Evolutionary conservation across 2,888 invertebrate species (phyloP).

Genomic region (Leptogaster cylindrica): DNA sequence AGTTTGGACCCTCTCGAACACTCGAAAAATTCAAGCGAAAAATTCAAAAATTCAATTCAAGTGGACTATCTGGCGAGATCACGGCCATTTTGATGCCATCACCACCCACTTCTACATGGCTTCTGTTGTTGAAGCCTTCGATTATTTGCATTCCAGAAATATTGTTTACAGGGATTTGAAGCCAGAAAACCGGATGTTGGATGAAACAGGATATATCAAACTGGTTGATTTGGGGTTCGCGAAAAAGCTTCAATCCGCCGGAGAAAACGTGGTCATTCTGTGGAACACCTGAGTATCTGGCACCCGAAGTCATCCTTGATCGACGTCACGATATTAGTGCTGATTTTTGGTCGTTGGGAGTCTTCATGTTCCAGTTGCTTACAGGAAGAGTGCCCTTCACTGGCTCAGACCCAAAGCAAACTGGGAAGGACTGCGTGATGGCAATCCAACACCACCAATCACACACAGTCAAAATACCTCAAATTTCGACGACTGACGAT

Average conservation of each 20-base stretch:
- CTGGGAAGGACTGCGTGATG: slow-evolving; percentile 92
- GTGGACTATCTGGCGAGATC: slow-evolving; percentile 95
- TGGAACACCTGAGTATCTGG: slow-evolving; percentile 97
- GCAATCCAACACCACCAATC: slow-evolving; percentile 90
- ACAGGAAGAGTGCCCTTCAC: slow-evolving; percentile 93
- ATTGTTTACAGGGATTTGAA: slow-evolving; percentile 95
- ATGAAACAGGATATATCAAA: slow-evolving; percentile 94
- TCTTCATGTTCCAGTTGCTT: slow-evolving; percentile 96
- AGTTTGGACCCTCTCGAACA: no score
- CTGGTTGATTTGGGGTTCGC: slow-evolving; percentile 99
- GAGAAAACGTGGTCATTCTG: slow-evolving; percentile 99
- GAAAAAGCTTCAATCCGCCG: slow-evolving; percentile 89
- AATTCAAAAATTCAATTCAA: no score
- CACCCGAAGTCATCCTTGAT: slow-evolving; percentile 98
- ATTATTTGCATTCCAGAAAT: slow-evolving; percentile 94
- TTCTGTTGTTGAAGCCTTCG: slow-evolving; percentile 97
- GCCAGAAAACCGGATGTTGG: slow-evolving; percentile 93
- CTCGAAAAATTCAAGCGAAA: no score
- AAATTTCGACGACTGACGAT: slow-evolving; percentile 97
- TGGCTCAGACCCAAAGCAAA: slow-evolving; percentile 98
- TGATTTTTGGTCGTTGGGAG: slow-evolving; percentile 99
- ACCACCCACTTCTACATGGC: slow-evolving; percentile 95
- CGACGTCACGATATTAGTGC: slow-evolving; percentile 97
- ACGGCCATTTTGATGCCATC: slow-evolving; percentile 90
- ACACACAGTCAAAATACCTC: slow-evolving; percentile 87